Evolutionary conservation across 1,140 invertebrate species (phyloP).

Genomic region (Phortica variegata): DNA sequence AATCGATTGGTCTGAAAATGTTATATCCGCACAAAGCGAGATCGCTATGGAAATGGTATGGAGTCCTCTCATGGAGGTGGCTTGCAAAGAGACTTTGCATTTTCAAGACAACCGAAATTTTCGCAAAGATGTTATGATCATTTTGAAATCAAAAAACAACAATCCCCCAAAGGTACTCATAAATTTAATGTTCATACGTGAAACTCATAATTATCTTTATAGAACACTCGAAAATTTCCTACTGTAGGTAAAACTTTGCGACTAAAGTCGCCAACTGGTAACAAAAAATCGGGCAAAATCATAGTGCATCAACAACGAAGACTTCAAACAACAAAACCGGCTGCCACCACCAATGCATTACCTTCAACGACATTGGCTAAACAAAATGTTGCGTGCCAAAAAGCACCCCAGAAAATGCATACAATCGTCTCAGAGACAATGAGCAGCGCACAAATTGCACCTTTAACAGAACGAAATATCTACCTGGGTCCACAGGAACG

Average conservation of each 20-base stretch:
- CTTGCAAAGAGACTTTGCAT: conserved; percentile 65
- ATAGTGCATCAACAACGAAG: conserved; percentile 26
- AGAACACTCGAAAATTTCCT: conserved; percentile 41
- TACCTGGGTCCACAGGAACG: not conserved
- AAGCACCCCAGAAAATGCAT: conserved; percentile 23
- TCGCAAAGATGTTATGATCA: conserved; percentile 67
- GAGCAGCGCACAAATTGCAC: not conserved
- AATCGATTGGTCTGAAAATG: conserved; percentile 60
- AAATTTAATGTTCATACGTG: not conserved
- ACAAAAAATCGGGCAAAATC: conserved; percentile 15
- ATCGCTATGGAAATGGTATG: conserved; percentile 62
- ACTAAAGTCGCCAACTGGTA: conserved; percentile 38
- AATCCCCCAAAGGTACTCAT: conserved; percentile 37
- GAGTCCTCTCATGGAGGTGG: conserved; percentile 62
- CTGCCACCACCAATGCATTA: conserved; percentile 5
- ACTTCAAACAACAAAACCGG: conserved; percentile 10
- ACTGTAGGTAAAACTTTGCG: conserved; percentile 42
- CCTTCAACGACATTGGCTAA: conserved; percentile 10
- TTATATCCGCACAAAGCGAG: conserved; percentile 57
- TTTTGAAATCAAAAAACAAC: conserved; percentile 59
- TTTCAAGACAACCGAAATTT: conserved; percentile 65
- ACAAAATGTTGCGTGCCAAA: not conserved
- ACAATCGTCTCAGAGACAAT: not conserved
- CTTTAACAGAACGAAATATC: conserved; percentile 13
- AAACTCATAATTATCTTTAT: conserved; percentile 2